A percentile compares a stretch with the other conserved stretches of the same genome.
Evolutionary conservation across 2,888 invertebrate genomes (phyloP).

Genomic region (Leucophenga montana): DNA sequence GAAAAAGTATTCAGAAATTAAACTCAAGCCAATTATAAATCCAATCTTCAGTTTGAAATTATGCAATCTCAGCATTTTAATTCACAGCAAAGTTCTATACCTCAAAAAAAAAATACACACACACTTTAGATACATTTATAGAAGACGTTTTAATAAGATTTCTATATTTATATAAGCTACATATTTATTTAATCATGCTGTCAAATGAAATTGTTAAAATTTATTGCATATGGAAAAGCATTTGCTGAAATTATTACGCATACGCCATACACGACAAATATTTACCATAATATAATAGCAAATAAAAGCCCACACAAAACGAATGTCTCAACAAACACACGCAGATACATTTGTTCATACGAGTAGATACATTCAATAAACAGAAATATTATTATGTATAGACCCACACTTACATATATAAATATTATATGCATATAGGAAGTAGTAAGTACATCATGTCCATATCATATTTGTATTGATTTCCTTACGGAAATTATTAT

Average conservation of each 20-base stretch:
- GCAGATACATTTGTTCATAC: constrained; percentile 30
- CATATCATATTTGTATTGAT: constrained; percentile 58
- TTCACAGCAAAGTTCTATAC: background rate
- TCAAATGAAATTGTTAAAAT: background rate
- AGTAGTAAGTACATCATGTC: constrained; percentile 43
- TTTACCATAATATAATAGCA: constrained; percentile 63
- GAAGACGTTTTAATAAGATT: background rate
- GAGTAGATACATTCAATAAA: constrained; percentile 28
- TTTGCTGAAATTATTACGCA: constrained; percentile 60
- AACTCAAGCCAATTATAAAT: no score
- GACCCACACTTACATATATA: constrained; percentile 11
- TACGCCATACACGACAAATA: constrained; percentile 60
- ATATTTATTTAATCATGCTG: background rate
- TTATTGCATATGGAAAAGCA: constrained; percentile 32
- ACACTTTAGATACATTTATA: background rate
- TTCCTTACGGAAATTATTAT: constrained; percentile 61
- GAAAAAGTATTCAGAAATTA: no score
- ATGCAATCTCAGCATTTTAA: no score
- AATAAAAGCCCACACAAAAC: constrained; percentile 57
- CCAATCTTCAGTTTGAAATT: no score
- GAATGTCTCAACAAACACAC: constrained; percentile 35
- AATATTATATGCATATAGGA: background rate
- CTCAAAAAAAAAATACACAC: no score
- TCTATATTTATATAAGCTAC: no score
- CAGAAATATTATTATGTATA: constrained; percentile 8